Percentiles rank a stretch among this genome's conserved stretches.
These are phyloP conservation scores for Silurus meridionalis DNA, from an alignment of 2,113 vertebrate genomes.

Conservation along the genomic window DNA sequence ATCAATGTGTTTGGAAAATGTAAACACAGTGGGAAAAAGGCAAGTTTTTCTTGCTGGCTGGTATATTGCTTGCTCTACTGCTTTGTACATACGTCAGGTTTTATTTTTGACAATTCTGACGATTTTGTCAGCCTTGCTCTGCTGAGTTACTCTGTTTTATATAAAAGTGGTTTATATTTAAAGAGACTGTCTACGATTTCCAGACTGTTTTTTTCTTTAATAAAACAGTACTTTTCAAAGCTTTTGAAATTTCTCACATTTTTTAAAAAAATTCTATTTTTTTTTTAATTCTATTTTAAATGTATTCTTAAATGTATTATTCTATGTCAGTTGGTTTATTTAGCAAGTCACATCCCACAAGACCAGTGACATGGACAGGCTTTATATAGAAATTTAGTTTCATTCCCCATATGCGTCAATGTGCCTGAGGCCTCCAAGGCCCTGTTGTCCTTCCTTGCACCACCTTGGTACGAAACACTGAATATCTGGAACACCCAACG, in stretches of 20 bases:
- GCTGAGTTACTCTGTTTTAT: not conserved
- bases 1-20: not conserved
- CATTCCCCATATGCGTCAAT: no score
- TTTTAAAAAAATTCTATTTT: not conserved
- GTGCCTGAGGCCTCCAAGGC: no score
- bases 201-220: not conserved
- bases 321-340: not conserved
- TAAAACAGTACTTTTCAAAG: not conserved
- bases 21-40: not conserved
- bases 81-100: not conserved
- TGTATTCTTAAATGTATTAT: not conserved
- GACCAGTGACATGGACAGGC: no score
- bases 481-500: no score
- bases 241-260: not conserved
- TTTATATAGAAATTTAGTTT: no score
- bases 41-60: not conserved
- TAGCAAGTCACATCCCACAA: not conserved
- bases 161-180: not conserved
- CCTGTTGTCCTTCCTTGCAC: no score
- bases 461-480: no score
- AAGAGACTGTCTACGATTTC: no score
- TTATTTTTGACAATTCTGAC: not conserved
- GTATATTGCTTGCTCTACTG: not conserved
- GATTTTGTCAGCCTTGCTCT: not conserved
- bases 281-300: not conserved